A percentile compares a stretch with the other conserved stretches of the same genome.
phyloP scores from a whole-genome alignment of 1,140 invertebrate genomes.

The Ceratitis capitata region DNA sequence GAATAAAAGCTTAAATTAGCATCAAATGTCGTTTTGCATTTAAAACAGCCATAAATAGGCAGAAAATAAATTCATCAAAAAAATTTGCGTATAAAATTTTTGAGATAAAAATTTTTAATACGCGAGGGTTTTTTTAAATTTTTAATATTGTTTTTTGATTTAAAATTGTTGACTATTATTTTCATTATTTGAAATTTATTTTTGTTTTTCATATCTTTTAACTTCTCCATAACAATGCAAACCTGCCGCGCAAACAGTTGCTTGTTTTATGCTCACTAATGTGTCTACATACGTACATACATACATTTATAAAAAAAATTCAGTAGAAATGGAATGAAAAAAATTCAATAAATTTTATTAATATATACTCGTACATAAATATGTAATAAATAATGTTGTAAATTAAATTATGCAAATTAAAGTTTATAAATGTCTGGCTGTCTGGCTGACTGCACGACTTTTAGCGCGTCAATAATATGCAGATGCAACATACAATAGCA shows the following conservation, averaged over 20 bases:
- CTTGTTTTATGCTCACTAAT: background rate
- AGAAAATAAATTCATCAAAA: background rate
- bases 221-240: background rate
- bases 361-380: background rate
- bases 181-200: background rate
- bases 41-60: background rate
- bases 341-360: background rate
- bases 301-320: background rate
- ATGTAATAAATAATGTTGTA: slow-evolving; percentile 4
- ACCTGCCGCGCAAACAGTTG: background rate
- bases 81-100: background rate
- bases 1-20: background rate
- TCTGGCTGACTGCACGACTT: background rate
- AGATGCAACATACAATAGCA: background rate
- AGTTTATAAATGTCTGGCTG: background rate
- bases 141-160: background rate
- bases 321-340: too few species aligned
- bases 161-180: too few species aligned
- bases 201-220: background rate
- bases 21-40: background rate
- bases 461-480: slow-evolving; percentile 19
- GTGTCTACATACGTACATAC: background rate
- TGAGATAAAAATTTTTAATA: background rate
- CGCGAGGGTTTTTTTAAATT: background rate
- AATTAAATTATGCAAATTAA: slow-evolving; percentile 18